Percentiles rank a stretch among this genome's conserved stretches.
These are phyloP conservation scores for Garrulus glandarius DNA, from an alignment of 2,797 vertebrate genomes.

Conservation along the genomic window DNA sequence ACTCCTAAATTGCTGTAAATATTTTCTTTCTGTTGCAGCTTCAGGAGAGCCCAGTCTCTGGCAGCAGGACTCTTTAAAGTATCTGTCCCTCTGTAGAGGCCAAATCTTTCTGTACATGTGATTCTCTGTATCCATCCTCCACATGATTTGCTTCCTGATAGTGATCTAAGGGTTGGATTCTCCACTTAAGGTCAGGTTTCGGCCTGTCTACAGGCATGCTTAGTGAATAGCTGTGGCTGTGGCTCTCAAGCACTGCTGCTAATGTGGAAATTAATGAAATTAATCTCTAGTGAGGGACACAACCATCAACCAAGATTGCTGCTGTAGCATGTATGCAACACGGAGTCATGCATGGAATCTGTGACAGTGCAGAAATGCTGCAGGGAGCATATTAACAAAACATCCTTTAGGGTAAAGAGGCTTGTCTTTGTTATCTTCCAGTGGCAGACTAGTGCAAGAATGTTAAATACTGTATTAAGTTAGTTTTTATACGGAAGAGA, in stretches of 20 bases:
- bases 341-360: neutral
- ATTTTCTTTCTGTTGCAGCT: neutral
- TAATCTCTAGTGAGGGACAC: neutral
- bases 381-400: neutral
- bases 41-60: neutral
- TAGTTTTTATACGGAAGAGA: conserved; percentile 12
- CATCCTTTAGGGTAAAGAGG: neutral
- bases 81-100: neutral
- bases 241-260: neutral
- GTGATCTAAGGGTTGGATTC: neutral
- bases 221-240: neutral
- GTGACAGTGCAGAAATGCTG: neutral
- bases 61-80: neutral
- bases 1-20: neutral
- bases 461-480: neutral
- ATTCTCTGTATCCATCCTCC: neutral
- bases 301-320: neutral
- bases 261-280: neutral
- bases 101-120: neutral
- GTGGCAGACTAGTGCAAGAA: conserved; percentile 2
- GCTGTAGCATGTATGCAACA: neutral
- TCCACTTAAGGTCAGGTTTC: neutral
- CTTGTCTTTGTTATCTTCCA: neutral
- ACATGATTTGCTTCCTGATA: neutral
- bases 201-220: neutral